Base-by-base conservation (phyloP, 2,888 invertebrate genomes). In the Limnephilus rhombicus region DNA sequence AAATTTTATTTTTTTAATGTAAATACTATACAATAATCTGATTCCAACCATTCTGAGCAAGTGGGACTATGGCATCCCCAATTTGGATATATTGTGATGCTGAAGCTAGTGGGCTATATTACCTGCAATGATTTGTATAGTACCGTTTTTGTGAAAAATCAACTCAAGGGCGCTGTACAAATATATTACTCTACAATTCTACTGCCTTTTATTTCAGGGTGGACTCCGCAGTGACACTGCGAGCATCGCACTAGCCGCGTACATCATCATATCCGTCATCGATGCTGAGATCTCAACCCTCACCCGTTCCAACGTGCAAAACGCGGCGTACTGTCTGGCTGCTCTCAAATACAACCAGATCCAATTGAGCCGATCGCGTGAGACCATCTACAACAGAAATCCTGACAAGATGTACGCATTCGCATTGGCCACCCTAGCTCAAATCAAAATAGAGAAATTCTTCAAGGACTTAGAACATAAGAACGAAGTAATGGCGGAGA, bases 181-280 rank as follows among this genome's bases (percentile, higher is more conserved):
- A 37, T 37, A 37, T 4, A 37, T 37, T 0, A 37, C 24, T 9
- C n/a, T 68, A 68, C 68, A 5, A 68, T 82, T 82, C 5, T 41
- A 85, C n/a, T 3, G 37, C 29, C 9, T 45, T 88, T 83, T 86
- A 92, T 91, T 94, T 3, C 94, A 97, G 97, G 97, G 97, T 4
- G 97, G 96, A 11, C 95, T 97, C 93, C 96, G 96, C 80, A 95
- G 96, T 1, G 96, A 96, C 93, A 94, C 95, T n/a, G 95, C 97
- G 9, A 97, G 97, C 68, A 96, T 97, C 0, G 97, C 97, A 0
- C 95, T 98, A 85, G 97, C 98, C 0, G 97, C 98, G 0, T 98
- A 97, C 95, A 97, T 97, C 85, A 95, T 98, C 37, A 96, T 97
- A 0, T 97, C 98, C 34, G 95, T 98, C 3, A 94, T 97, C 3